These are phyloP conservation scores for Serinus canaria DNA, from an alignment of 2,113 vertebrate genomes.

Conservation along the genomic window DNA sequence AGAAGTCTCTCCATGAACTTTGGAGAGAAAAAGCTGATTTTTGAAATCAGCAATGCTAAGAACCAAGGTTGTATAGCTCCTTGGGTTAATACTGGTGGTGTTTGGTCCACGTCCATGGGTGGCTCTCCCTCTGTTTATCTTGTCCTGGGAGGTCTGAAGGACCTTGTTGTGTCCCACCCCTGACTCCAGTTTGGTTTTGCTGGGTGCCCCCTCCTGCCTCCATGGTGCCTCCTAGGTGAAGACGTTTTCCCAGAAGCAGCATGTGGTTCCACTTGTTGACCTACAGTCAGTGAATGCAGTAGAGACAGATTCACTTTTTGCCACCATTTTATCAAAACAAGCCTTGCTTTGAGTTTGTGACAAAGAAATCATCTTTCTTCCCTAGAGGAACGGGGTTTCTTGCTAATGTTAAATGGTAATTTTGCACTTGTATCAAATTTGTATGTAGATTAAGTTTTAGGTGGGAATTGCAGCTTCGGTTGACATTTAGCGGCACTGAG, in stretches of 20 bases:
- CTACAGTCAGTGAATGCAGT: not conserved
- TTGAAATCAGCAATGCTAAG: not conserved
- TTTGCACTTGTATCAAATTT: not conserved
- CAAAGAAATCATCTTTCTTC: not conserved
- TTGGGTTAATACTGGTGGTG: not conserved
- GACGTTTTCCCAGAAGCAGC: not conserved
- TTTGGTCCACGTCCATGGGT: not conserved
- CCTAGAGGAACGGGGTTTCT: not conserved
- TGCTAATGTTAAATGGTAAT: not conserved
- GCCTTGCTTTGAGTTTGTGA: not conserved
- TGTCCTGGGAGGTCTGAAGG: not conserved
- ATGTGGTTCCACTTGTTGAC: not conserved
- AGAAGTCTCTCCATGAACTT: not conserved
- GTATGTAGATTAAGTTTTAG: not conserved
- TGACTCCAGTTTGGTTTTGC: not conserved
- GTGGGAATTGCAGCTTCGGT: not conserved
- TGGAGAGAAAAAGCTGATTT: not conserved
- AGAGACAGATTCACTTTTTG: not conserved
- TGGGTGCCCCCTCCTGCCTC: not conserved
- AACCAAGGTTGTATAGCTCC: not conserved
- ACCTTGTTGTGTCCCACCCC: not conserved
- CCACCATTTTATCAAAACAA: not conserved
- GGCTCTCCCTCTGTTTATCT: not conserved
- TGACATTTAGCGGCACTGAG: not conserved
- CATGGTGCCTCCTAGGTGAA: not conserved